phyloP scores from a whole-genome alignment of 2,797 vertebrate genomes.

The Nannoperca obscura region DNA sequence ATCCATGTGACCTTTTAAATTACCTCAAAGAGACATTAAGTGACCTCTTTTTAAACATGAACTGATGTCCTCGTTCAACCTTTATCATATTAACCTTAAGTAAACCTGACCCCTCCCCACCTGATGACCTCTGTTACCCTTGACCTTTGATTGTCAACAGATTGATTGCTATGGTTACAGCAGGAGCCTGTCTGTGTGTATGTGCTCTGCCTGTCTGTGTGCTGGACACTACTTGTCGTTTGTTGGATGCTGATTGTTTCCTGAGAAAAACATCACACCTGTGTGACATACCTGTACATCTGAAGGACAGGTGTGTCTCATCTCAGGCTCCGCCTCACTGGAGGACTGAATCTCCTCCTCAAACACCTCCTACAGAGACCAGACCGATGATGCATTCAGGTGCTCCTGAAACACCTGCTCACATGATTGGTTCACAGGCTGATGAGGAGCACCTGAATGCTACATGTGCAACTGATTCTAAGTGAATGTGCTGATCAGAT shows the following conservation, averaged over 20 bases:
- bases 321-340: background rate
- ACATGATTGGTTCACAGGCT: background rate
- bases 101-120: background rate
- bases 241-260: background rate
- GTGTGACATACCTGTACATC: slow-evolving; percentile 25
- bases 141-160: slow-evolving; percentile 27
- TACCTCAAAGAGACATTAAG: background rate
- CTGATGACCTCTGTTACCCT: slow-evolving; percentile 7
- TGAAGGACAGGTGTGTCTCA: background rate
- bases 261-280: background rate
- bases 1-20: background rate
- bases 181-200: slow-evolving; percentile 18
- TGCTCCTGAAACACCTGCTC: background rate
- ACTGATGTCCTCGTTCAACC: background rate
- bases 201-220: slow-evolving; percentile 52
- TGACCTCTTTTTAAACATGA: slow-evolving; percentile 1
- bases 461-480: background rate
- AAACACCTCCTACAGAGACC: background rate
- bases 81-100: background rate
- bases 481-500: background rate
- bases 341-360: background rate
- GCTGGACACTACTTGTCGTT: slow-evolving; percentile 14
- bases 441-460: background rate
- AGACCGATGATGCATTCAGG: background rate
- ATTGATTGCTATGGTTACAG: slow-evolving; percentile 35